These are phyloP conservation scores for Calcarius lapponicus DNA, from an alignment of 2,797 vertebrate genomes.

Conservation along the genomic window DNA sequence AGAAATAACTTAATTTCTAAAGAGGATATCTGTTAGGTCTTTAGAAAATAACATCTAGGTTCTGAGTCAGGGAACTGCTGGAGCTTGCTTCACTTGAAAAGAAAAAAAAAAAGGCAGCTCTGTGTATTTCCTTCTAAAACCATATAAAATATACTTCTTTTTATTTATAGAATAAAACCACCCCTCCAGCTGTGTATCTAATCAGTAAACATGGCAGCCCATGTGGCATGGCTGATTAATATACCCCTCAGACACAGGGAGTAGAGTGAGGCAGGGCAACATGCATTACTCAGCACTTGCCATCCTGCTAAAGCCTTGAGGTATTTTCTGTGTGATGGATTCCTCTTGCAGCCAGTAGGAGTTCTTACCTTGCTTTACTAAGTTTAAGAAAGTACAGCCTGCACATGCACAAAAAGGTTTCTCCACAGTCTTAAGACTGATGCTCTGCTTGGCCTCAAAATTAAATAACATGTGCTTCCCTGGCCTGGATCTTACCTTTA, in stretches of 20 bases:
- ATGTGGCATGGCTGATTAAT: slow-evolving; percentile 53
- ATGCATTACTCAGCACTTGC: slow-evolving; percentile 36
- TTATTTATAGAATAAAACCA: slow-evolving; percentile 45
- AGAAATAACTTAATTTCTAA: neutral
- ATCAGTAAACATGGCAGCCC: slow-evolving; percentile 39
- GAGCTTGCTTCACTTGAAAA: neutral
- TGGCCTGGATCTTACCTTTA: neutral
- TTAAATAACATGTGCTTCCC: rapidly evolving
- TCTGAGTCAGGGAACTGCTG: neutral
- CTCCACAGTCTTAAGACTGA: neutral
- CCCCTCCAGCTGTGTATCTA: slow-evolving; percentile 54
- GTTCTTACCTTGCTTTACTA: neutral
- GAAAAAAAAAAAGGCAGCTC: neutral
- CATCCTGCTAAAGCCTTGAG: slow-evolving; percentile 19
- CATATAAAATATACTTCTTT: neutral
- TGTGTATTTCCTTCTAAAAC: neutral
- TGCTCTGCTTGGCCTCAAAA: neutral
- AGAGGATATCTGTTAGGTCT: neutral
- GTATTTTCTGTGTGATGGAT: neutral
- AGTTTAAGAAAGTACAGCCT: neutral
- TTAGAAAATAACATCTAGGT: neutral
- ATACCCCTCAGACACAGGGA: neutral
- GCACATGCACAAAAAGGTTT: neutral
- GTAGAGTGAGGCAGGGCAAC: neutral
- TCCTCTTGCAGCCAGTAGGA: neutral